These are phyloP conservation scores for Tylochromis polylepis DNA, from an alignment of 2,113 vertebrate genomes.

Conservation along the genomic window DNA sequence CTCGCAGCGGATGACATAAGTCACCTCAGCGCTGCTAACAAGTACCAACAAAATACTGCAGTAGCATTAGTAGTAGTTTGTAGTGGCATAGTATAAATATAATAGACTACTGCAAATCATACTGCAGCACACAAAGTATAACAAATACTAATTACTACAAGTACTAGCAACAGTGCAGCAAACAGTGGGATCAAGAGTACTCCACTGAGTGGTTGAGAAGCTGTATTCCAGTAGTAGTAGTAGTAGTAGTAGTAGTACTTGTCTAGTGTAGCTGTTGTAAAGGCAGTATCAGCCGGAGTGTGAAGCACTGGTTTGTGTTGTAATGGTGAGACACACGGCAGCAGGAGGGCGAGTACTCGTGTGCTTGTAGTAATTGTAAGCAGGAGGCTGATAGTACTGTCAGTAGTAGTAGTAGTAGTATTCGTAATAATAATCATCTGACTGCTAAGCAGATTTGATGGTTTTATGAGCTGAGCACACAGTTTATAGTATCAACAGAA, in stretches of 20 bases:
- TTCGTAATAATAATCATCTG: background rate
- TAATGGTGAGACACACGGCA: background rate
- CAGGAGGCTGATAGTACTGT: background rate
- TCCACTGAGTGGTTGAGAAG: background rate
- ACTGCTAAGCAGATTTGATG: background rate
- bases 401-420: background rate
- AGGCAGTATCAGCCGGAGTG: background rate
- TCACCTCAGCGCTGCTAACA: background rate
- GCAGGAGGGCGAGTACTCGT: background rate
- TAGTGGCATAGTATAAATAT: background rate
- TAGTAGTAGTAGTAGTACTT: background rate
- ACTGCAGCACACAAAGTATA: background rate
- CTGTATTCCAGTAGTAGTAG: background rate
- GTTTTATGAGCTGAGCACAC: background rate
- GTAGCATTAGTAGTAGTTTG: too few relatives aligned
- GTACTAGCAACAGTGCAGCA: background rate
- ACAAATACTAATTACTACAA: background rate
- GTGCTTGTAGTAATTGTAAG: background rate
- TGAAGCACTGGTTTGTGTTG: background rate
- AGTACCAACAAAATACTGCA: background rate
- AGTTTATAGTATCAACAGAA: slow-evolving; percentile 6
- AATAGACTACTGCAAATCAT: background rate
- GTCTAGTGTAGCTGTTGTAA: background rate
- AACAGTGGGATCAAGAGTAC: background rate
- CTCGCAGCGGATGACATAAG: background rate